Percentiles rank a stretch among this genome's conserved stretches.
Evolutionary conservation across 2,113 vertebrate species (phyloP).

Genomic region (Struthio camelus): DNA sequence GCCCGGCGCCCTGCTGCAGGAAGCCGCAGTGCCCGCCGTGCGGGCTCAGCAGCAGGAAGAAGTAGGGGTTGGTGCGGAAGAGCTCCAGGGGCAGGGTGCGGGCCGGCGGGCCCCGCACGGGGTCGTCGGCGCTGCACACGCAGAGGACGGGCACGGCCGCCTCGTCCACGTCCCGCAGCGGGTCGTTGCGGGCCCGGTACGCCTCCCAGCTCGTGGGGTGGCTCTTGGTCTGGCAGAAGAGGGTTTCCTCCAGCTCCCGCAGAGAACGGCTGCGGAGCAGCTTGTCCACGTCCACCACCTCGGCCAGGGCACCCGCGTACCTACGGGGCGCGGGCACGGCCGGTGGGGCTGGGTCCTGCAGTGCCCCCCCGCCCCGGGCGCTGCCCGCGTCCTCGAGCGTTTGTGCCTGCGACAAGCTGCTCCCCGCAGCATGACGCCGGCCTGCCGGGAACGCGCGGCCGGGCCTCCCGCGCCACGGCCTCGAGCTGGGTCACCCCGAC

Average conservation of each 20-base stretch:
- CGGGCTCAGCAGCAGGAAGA: conserved; percentile 82
- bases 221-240: conserved; percentile 79
- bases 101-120: conserved; percentile 75
- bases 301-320: conserved; percentile 79
- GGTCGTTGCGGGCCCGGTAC: conserved; percentile 91
- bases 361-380: too few species aligned
- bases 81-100: conserved; percentile 79
- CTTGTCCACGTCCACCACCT: conserved; percentile 70
- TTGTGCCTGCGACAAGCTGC: too few species aligned
- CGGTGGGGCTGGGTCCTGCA: rapidly evolving
- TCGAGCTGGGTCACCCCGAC: too few species aligned
- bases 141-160: conserved; percentile 87
- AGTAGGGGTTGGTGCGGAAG: conserved; percentile 87
- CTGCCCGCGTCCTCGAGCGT: too few species aligned
- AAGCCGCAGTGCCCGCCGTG: conserved; percentile 87
- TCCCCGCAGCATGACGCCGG: too few species aligned
- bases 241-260: conserved; percentile 82
- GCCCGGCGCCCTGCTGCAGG: conserved; percentile 21
- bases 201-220: conserved; percentile 77
- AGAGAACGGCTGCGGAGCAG: conserved; percentile 80
- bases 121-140: conserved; percentile 84
- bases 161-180: conserved; percentile 89
- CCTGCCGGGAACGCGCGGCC: too few species aligned
- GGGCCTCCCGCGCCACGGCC: too few species aligned
- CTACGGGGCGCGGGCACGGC: conserved; percentile 57